Evolutionary conservation across 2,888 invertebrate genomes (phyloP), one percentile per base, ranked within the genome.

Genomic region (Heliconius sara): DNA sequence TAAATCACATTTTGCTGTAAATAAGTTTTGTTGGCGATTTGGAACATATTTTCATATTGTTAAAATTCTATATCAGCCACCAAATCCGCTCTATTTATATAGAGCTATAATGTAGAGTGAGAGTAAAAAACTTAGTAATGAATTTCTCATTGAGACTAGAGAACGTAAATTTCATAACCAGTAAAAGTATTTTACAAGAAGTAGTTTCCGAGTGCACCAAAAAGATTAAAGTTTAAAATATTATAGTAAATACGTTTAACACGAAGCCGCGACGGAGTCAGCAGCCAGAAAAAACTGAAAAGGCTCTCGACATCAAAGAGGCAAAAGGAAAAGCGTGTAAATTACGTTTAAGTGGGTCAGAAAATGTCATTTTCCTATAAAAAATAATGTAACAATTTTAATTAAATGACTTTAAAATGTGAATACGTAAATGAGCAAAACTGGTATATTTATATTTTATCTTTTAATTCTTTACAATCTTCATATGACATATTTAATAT

Each of bases 301-400:
- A 68, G 74, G 60, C 67, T 30, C 78, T 43, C 60, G 74, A 74
- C 78, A 60, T 78, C 78, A 68, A 78, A 74, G 78, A 73, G 27
- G 66, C 71, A 72, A 72, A 7, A 78, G 66, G 68, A 68, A 68
- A 78, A 78, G 43, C 57, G 78, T 78, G 60, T 73, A 68, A 78
- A 78, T 60, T 60, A 78, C 74, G 47, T 78, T 74, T 30, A 74
- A 78, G 65, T 75, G 75, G 74, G 75, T 75, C 75, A 75, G 39
- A 78, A 72, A 67, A 67, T 65, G 57, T 16, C 43, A 57, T 67
- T 78, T 43, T 63, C 10, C 66, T 73, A 57, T 73, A 73, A 73
- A 57, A 65, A 57, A 57, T 73, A 34, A 71, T 71, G 27, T 52
- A 71, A 47, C 19, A 47, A 27, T 52, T 71, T 43, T 52, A 71